Percentiles rank a stretch among this genome's conserved stretches.
phyloP scores from a whole-genome alignment of 1,140 invertebrate genomes.

The Eciton burchellii region DNA sequence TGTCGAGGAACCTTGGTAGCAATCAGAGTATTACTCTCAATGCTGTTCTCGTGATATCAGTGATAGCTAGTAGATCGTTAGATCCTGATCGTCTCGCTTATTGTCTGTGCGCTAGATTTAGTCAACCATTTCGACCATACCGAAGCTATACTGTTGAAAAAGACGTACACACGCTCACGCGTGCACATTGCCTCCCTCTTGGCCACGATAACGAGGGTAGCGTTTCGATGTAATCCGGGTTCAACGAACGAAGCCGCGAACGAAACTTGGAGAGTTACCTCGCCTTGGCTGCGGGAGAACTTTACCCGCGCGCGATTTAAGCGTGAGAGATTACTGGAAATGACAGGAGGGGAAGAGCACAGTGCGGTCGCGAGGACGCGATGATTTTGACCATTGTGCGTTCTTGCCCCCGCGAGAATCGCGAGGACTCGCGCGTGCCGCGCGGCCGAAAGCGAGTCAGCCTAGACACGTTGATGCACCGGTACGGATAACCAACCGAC shows the following conservation, averaged over 20 bases:
- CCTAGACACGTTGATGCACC: conserved; percentile 61
- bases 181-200: too few species aligned
- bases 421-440: conserved; percentile 43
- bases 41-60: too few species aligned
- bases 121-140: too few species aligned
- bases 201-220: background rate
- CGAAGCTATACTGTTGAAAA: background rate
- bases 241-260: conserved; percentile 14
- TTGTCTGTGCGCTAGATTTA: too few species aligned
- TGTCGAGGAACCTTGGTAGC: background rate
- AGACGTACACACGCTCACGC: background rate
- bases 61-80: too few species aligned
- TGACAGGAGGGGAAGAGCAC: too few species aligned
- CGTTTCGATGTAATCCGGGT: background rate
- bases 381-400: conserved; percentile 11
- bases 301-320: background rate
- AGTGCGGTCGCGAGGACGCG: background rate
- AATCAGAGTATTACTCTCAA: too few species aligned
- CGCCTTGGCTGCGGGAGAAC: background rate
- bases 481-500: conserved; percentile 59
- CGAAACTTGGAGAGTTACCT: conserved; percentile 1
- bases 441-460: conserved; percentile 55
- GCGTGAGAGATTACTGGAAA: conserved; percentile 8
- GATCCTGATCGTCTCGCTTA: too few species aligned
- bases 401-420: background rate